A percentile compares a stretch with the other conserved stretches of the same genome.
Conservation (phyloP, 2,797 vertebrate species). For the Labroides dimidiatus region DNA sequence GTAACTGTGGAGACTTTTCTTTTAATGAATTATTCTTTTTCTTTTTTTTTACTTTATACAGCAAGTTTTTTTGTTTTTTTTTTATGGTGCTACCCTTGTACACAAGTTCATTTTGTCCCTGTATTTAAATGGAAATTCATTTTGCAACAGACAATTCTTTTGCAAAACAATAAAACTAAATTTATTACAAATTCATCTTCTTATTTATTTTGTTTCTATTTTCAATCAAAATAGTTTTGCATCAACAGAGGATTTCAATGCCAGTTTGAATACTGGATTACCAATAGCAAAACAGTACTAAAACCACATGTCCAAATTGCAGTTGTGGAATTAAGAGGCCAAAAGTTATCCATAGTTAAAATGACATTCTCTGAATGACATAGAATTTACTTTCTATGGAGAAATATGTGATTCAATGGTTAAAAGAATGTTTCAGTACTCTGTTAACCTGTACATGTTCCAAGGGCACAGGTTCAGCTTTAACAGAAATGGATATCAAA, state of each 20-base stretch:
- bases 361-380: constrained; percentile 1
- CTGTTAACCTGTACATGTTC: constrained; percentile 29
- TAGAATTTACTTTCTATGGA: constrained; percentile 34
- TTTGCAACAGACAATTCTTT: neutral
- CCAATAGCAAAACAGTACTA: neutral
- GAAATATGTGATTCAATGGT: constrained; percentile 36
- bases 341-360: neutral
- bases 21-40: too few relatives aligned
- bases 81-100: too few relatives aligned
- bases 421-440: constrained; percentile 37
- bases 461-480: constrained; percentile 54
- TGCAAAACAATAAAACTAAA: neutral
- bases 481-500: constrained; percentile 58
- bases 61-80: too few relatives aligned
- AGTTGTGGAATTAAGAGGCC: neutral
- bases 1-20: too few relatives aligned
- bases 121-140: too few relatives aligned
- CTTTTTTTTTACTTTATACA: too few relatives aligned
- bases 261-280: neutral
- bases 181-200: neutral
- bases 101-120: too few relatives aligned
- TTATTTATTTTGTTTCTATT: neutral
- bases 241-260: neutral
- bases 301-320: neutral
- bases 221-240: neutral